Percentiles rank a stretch among this genome's conserved stretches.
phyloP scores from a whole-genome alignment of 2,797 vertebrate species.

The Tamandua tetradactyla region DNA sequence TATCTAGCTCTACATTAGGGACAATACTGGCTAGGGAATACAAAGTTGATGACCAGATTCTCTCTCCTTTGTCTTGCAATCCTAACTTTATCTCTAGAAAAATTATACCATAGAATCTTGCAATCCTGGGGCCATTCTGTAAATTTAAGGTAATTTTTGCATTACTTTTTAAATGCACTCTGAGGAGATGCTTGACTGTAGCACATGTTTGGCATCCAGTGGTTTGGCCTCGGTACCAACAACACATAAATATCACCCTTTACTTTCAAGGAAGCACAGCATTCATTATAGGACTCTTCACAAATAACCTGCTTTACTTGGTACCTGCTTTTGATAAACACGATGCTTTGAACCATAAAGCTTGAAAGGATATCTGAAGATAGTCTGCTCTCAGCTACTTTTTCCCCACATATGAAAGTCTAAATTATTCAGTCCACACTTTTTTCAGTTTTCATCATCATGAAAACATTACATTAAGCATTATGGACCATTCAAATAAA shows the following conservation, averaged over 20 bases:
- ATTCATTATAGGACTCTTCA: background rate
- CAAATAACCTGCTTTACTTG: background rate
- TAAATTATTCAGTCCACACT: background rate
- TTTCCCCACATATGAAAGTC: background rate
- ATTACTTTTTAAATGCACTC: background rate
- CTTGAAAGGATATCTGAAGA: background rate
- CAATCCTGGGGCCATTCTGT: background rate
- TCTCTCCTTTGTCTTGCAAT: background rate
- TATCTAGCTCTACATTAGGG: background rate
- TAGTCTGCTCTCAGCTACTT: background rate
- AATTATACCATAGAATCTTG: background rate
- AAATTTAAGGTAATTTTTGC: background rate
- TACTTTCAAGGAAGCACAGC: background rate
- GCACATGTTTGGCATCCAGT: background rate
- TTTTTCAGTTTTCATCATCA: background rate
- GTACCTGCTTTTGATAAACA: background rate
- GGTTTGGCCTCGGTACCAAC: background rate
- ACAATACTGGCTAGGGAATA: background rate
- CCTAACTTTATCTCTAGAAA: slow-evolving; percentile 7
- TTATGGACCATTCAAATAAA: background rate
- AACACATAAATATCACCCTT: background rate
- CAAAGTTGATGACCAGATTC: background rate
- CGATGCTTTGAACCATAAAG: background rate
- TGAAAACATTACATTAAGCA: background rate
- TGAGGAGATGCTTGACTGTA: background rate